phyloP scores from a whole-genome alignment of 2,888 invertebrate genomes.

The Stenodema calcarata region DNA sequence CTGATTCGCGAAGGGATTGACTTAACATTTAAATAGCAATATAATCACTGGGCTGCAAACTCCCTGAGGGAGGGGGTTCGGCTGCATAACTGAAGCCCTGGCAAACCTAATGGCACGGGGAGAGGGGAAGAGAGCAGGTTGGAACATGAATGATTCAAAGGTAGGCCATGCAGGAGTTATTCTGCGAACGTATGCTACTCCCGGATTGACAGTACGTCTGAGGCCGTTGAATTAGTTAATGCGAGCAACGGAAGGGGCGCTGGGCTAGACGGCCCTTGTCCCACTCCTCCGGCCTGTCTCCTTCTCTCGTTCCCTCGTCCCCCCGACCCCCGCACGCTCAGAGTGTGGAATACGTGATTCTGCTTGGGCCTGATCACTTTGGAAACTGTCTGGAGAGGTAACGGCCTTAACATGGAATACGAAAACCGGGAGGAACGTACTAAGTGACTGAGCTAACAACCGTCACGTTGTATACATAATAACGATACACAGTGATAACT shows the following conservation, averaged over 20 bases:
- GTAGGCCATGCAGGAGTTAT: slow-evolving; percentile 2
- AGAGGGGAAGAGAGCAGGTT: background rate
- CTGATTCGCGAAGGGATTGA: background rate
- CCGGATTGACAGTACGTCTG: background rate
- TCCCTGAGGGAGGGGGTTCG: background rate
- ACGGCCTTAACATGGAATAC: background rate
- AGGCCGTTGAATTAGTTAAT: background rate
- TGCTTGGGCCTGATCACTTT: background rate
- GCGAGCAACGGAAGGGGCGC: background rate
- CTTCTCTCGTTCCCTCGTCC: background rate
- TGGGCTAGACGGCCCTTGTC: background rate
- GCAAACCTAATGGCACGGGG: background rate
- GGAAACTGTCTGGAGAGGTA: background rate
- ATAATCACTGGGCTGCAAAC: background rate
- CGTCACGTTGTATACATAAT: no score
- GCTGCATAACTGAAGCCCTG: background rate
- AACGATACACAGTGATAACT: no score
- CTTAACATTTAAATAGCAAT: slow-evolving; percentile 2
- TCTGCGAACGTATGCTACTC: background rate
- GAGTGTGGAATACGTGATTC: slow-evolving; percentile 1
- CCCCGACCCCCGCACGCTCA: background rate
- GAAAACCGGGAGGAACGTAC: background rate
- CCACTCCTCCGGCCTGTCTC: background rate
- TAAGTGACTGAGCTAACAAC: background rate
- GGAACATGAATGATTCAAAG: background rate